Percentiles rank a stretch among this genome's conserved stretches.
These are phyloP conservation scores for Drepanosiphum platanoidis DNA, from an alignment of 2,888 invertebrate genomes.

Conservation along the genomic window DNA sequence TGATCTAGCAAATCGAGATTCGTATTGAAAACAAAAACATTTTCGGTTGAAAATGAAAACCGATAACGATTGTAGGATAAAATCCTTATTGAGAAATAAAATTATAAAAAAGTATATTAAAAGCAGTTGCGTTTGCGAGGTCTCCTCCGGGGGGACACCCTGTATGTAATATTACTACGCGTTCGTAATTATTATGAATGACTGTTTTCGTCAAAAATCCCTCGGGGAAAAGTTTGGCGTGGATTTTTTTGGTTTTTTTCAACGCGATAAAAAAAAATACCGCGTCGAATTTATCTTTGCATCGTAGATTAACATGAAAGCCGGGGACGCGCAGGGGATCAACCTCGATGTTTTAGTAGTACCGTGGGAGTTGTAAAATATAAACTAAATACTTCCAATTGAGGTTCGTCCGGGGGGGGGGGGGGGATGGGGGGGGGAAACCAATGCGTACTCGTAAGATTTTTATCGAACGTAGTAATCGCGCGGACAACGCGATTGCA, in stretches of 20 bases:
- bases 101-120: too few relatives aligned
- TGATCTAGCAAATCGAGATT: too few relatives aligned
- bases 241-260: slow-evolving; percentile 19
- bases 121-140: too few relatives aligned
- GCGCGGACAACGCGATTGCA: neutral
- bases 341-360: slow-evolving; percentile 46
- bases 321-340: slow-evolving; percentile 29
- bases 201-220: slow-evolving; percentile 18
- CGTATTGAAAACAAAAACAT: too few relatives aligned
- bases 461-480: slow-evolving; percentile 6
- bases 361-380: slow-evolving; percentile 50
- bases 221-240: neutral
- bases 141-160: too few relatives aligned
- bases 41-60: too few relatives aligned
- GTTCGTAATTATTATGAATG: neutral
- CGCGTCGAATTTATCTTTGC: slow-evolving; percentile 40
- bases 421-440: neutral
- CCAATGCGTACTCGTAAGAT: slow-evolving; percentile 14
- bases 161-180: neutral
- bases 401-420: neutral
- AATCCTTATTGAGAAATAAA: too few relatives aligned
- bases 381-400: slow-evolving; percentile 56
- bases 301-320: slow-evolving; percentile 51
- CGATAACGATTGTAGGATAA: too few relatives aligned
- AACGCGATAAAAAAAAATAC: slow-evolving; percentile 4